These are phyloP conservation scores for Atta colombica DNA, from an alignment of 1,140 invertebrate species.

Conservation along the genomic window DNA sequence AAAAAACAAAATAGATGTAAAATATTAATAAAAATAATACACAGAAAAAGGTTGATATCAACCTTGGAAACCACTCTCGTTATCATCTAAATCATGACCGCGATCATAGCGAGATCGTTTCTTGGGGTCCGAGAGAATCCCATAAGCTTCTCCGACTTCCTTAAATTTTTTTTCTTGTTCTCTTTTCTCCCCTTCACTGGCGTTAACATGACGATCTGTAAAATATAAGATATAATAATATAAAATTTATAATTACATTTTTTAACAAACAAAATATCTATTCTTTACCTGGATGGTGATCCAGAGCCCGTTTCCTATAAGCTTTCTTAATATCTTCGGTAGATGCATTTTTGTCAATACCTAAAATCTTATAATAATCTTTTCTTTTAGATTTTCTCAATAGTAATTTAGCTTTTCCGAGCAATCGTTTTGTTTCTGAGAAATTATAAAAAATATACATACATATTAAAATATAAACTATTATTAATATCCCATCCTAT, in stretches of 20 bases:
- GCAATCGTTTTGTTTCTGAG: conserved; percentile 90
- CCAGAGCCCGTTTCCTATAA: conserved; percentile 96
- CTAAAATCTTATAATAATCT: conserved; percentile 99
- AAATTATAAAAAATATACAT: conserved; percentile 36
- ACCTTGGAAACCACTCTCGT: conserved; percentile 85
- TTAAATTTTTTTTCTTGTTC: conserved; percentile 99
- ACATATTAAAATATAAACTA: background rate
- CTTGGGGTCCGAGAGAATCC: conserved; percentile 96
- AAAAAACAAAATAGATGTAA: background rate
- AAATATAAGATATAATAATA: conserved; percentile 3
- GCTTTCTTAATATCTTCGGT: conserved; percentile 99
- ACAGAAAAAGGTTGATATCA: conserved; percentile 48
- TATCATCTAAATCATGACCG: conserved; percentile 95
- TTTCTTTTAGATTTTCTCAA: conserved; percentile 97
- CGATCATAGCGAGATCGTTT: conserved; percentile 97
- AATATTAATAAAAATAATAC: conserved; percentile 3
- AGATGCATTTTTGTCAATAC: conserved; percentile 93
- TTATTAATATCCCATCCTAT: background rate
- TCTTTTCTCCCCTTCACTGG: conserved; percentile 93
- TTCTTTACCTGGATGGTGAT: conserved; percentile 92
- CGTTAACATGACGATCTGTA: conserved; percentile 95
- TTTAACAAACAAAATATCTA: background rate
- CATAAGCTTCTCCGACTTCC: conserved; percentile 98
- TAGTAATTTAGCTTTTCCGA: conserved; percentile 95
- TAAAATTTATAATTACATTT: background rate